Conservation (phyloP, 2,888 invertebrate species). For the Cylloceria caligata region DNA sequence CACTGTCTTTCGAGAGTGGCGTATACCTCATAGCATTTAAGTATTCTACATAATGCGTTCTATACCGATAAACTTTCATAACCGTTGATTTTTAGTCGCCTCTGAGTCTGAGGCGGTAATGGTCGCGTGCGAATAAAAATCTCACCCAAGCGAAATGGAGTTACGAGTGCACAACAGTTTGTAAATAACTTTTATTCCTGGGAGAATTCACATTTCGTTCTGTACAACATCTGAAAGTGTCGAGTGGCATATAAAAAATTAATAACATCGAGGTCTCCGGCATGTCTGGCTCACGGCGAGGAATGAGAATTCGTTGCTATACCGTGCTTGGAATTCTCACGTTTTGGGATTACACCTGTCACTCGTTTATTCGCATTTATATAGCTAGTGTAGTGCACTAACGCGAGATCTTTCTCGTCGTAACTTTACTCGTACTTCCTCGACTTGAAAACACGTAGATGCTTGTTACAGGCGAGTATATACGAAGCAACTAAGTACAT, state of each 20-base stretch:
- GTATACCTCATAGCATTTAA: too few species aligned
- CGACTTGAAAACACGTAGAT: conserved; percentile 20
- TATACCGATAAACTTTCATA: neutral
- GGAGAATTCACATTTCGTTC: conserved; percentile 3
- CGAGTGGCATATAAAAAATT: conserved; percentile 28
- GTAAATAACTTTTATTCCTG: conserved; percentile 41
- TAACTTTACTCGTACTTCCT: conserved; percentile 16
- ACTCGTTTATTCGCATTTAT: conserved; percentile 28
- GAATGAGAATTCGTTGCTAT: neutral
- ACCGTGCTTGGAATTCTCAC: neutral
- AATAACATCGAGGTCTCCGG: conserved; percentile 5
- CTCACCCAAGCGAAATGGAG: conserved; percentile 29
- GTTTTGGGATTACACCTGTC: conserved; percentile 22
- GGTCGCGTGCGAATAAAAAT: conserved; percentile 16
- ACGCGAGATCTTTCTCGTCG: conserved; percentile 11
- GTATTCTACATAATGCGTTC: too few species aligned
- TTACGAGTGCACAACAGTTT: conserved; percentile 32
- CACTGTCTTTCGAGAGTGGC: too few species aligned
- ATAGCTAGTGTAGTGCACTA: conserved; percentile 4
- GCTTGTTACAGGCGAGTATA: conserved; percentile 13
- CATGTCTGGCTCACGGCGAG: neutral
- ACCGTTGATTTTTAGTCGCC: conserved; percentile 34
- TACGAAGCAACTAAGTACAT: conserved; percentile 3
- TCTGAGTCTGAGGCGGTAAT: neutral
- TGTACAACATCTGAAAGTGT: neutral